These are phyloP conservation scores for Apamea epomidion DNA, from an alignment of 2,888 invertebrate genomes.

Conservation along the genomic window DNA sequence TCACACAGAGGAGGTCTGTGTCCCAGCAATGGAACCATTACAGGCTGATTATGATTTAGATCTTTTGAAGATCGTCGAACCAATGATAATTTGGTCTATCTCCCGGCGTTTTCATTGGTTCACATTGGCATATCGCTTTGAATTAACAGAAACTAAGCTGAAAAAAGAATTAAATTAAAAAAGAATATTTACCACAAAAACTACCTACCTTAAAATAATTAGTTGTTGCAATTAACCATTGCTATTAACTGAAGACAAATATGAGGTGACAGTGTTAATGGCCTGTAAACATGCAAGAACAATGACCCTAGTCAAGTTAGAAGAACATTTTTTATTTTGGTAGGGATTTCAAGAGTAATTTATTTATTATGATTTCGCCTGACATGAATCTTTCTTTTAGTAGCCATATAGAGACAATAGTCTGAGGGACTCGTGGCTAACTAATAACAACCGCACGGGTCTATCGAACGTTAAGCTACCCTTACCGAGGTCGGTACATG, in stretches of 20 bases:
- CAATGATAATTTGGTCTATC: not conserved
- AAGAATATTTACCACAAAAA: not conserved
- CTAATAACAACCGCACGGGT: not conserved
- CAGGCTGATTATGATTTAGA: too few relatives aligned
- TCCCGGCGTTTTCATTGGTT: not conserved
- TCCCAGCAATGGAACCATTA: too few relatives aligned
- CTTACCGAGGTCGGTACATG: not conserved
- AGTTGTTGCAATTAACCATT: slow-evolving; percentile 59
- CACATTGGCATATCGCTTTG: not conserved
- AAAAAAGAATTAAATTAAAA: not conserved
- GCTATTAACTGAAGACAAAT: slow-evolving; percentile 71
- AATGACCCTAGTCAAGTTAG: slow-evolving; percentile 27
- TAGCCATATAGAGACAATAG: not conserved
- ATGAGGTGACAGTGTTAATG: slow-evolving; percentile 67
- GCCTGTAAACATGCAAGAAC: slow-evolving; percentile 70
- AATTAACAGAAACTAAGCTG: not conserved
- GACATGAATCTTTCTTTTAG: not conserved
- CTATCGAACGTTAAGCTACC: too few relatives aligned
- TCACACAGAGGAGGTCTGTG: too few relatives aligned
- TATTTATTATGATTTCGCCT: not conserved
- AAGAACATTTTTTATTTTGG: not conserved
- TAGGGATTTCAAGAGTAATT: not conserved
- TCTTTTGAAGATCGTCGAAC: not conserved
- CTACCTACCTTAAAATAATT: slow-evolving; percentile 35
- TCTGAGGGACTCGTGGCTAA: not conserved